Evolutionary conservation across 2,888 invertebrate species (phyloP), one percentile per base, ranked within the genome.

Genomic region (Shargacucullia verbasci): DNA sequence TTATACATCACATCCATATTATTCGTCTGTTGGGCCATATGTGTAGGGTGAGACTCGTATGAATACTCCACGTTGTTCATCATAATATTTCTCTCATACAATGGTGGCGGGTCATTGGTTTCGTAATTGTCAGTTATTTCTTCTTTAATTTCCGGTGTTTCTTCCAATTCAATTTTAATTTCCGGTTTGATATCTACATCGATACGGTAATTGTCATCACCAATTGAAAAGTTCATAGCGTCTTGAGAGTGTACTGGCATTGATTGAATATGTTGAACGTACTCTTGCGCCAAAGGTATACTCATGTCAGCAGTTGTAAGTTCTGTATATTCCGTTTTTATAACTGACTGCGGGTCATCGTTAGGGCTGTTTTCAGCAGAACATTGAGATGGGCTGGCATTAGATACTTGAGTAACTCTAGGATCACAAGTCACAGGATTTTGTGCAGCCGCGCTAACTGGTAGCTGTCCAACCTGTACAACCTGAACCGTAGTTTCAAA

Each of bases 391-490:
- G 94, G 93, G 69, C 92, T 93, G 6, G 86, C 91, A 55, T 94
- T 81, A 10, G 91, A 88, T 4, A 92, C 94, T 65, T 92, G 94
- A 5, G 92, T 94, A 8, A 94, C 92, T 8, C 93, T 87, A 12
- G 93, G 93, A 64, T 94, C 93, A 64, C 93, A 93, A 9, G 89
- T 90, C 5, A 94, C 85, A 34, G 92, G 91, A 66, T 94, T 94
- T 80, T 93, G 94, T 1, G 91, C 92, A n/a, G 89, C 81, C 33
- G 91, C 88, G 65, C 89, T 94, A 0, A 93, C 92, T 7, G 94
- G 91, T 39, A 91, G 63, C 64, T 94, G 93, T 0, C 94, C 94
- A 1, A 96, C 91, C 79, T 96, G 96, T 0, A 96, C 95, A 1
- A 96, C 95, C 80, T 95, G 95, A 0, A 95, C 95, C 7, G 94